A percentile compares a stretch with the other conserved stretches of the same genome.
These are phyloP conservation scores for Ascaphus truei DNA, from an alignment of 2,113 vertebrate species.

Conservation along the genomic window DNA sequence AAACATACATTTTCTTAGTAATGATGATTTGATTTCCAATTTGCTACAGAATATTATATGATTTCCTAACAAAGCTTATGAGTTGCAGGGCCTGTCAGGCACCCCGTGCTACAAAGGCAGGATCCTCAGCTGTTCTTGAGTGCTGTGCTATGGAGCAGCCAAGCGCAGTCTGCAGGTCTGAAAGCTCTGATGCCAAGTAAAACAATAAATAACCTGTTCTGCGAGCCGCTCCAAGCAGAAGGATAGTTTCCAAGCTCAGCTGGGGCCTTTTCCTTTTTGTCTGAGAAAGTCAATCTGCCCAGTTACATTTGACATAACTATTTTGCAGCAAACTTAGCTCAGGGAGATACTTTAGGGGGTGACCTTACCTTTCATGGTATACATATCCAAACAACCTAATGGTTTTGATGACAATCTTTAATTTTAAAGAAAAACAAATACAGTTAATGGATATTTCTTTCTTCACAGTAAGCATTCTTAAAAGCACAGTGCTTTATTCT, in stretches of 20 bases:
- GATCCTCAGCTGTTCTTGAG: conserved; percentile 13
- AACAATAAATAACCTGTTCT: conserved; percentile 57
- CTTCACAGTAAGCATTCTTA: not conserved
- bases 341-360: conserved; percentile 44
- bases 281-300: conserved; percentile 42
- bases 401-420: conserved; percentile 31
- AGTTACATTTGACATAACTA: conserved; percentile 34
- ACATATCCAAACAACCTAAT: conserved; percentile 36
- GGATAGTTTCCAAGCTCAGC: conserved; percentile 46
- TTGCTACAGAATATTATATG: not conserved
- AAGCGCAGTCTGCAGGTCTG: conserved; percentile 35
- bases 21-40: no score
- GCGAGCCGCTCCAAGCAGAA: conserved; percentile 38
- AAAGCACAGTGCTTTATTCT: no score
- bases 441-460: not conserved
- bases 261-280: conserved; percentile 35
- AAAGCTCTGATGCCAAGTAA: conserved; percentile 38
- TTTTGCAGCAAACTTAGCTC: conserved; percentile 30
- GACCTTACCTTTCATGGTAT: conserved; percentile 45
- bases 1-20: no score
- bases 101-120: conserved; percentile 34
- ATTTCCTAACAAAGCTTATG: not conserved
- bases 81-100: conserved; percentile 43
- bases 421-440: no score
- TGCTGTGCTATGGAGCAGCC: conserved; percentile 3